Evolutionary conservation across 2,113 vertebrate species (phyloP), one percentile per base, ranked within the genome.

Genomic region (Larimichthys polyactis): DNA sequence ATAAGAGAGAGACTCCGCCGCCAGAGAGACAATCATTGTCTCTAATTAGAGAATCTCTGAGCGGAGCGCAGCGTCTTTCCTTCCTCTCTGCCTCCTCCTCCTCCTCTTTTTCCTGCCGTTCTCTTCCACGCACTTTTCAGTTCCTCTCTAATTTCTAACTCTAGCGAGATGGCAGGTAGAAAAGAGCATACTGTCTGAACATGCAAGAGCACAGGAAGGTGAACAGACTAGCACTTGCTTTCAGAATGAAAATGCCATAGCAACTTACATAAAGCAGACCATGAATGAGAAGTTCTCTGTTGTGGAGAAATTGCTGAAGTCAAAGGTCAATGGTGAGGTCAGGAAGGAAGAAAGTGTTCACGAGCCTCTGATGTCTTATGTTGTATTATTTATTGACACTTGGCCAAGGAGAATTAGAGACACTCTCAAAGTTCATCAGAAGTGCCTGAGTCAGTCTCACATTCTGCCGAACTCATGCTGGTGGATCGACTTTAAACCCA

Each of bases 11-110:
- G 79, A 80, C 79, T 71, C n/a, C 17, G 2, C 44, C 17, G 52
- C 54, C 78, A 43, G 60, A 24, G 77, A 66, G 65, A 81, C 85
- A 83, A 78, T 87, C 80, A 81, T 15, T 62, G 57, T 49, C 63
- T 65, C 51, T 74, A 76, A 89, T 89, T 66, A 70, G 78, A 76
- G 58, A 11, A 11, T 51, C 44, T 73, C 20, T 52, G 51, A 84
- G 81, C 12, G 1, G 68, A 76, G 73, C 17, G 32, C 55, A 52
- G 55, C 36, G 2, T 78, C 59, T 44, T 5, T 51, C n/a, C 29
- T 15, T 19, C 44, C 54, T 49, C 43, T 5, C 73, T n/a, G 4
- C 57, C 29, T 58, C 44, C 27, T 64, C 60, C 15, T 64, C 48
- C 27, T 64, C 60, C 15, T 64, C 48, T 40, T 5, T 40, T 36